These are phyloP conservation scores for Danaus plexippus DNA, from an alignment of 1,140 invertebrate species.

Conservation along the genomic window DNA sequence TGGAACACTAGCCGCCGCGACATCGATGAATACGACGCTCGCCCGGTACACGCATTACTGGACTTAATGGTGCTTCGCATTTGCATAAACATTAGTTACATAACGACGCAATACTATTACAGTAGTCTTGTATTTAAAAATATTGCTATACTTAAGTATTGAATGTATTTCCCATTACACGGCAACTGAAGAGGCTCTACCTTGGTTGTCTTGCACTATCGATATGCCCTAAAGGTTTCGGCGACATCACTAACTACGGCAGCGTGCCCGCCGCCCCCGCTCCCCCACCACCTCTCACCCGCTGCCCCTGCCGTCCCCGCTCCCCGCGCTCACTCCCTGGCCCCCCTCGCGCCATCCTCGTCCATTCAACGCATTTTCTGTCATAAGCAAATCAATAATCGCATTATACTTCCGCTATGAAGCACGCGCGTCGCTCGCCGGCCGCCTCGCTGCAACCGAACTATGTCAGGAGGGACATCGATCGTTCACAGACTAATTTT, in stretches of 20 bases:
- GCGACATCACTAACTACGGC: slow-evolving; percentile 19
- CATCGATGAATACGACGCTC: slow-evolving; percentile 9
- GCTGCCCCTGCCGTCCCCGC: slow-evolving; percentile 4
- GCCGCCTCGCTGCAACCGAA: slow-evolving; percentile 41
- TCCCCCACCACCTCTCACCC: not conserved
- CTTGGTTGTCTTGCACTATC: slow-evolving; percentile 1
- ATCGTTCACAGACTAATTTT: slow-evolving; percentile 9
- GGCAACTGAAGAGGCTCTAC: not conserved
- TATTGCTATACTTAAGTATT: no score
- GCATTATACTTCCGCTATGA: slow-evolving; percentile 65
- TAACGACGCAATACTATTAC: no score
- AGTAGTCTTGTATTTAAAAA: no score
- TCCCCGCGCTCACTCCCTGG: slow-evolving; percentile 13
- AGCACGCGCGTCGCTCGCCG: slow-evolving; percentile 35
- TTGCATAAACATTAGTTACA: no score
- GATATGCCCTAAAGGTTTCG: not conserved
- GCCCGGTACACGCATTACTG: not conserved
- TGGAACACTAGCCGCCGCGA: slow-evolving; percentile 6
- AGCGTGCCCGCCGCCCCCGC: slow-evolving; percentile 15
- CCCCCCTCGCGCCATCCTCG: slow-evolving; percentile 34
- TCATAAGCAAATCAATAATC: slow-evolving; percentile 70
- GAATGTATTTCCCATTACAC: not conserved
- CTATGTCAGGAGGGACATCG: slow-evolving; percentile 39
- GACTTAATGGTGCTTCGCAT: no score
- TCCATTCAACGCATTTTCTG: slow-evolving; percentile 69